A percentile compares a stretch with the other conserved stretches of the same genome.
Evolutionary conservation across 2,113 vertebrate species (phyloP).

Genomic region (Psephotus haematonotus): DNA sequence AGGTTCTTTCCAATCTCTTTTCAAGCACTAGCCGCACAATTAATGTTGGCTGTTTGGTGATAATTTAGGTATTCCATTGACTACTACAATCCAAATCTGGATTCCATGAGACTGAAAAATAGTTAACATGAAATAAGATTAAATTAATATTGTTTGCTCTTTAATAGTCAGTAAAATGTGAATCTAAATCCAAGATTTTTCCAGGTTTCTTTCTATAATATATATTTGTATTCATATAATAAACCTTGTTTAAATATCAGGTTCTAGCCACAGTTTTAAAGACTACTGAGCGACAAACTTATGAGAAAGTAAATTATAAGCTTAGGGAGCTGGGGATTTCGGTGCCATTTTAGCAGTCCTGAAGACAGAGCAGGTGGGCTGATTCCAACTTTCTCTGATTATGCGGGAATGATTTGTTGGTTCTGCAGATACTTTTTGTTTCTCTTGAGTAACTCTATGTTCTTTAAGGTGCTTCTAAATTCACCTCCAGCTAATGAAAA

Average conservation of each 20-base stretch:
- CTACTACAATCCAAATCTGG: background rate
- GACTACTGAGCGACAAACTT: background rate
- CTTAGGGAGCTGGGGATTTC: conserved; percentile 30
- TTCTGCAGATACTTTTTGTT: background rate
- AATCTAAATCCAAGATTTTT: background rate
- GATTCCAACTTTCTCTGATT: conserved; percentile 8
- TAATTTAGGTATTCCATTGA: background rate
- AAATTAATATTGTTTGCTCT: background rate
- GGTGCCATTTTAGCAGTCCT: background rate
- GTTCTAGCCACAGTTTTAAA: background rate
- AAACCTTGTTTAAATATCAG: conserved; percentile 44
- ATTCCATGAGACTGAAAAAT: background rate
- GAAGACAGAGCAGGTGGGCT: background rate
- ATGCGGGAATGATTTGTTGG: background rate
- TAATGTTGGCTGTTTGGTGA: background rate
- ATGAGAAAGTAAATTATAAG: conserved; percentile 24
- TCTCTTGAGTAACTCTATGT: background rate
- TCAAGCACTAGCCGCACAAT: background rate
- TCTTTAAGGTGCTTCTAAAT: background rate
- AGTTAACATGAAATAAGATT: background rate
- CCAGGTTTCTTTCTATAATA: background rate
- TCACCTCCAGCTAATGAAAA: background rate
- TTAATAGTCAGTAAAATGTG: background rate
- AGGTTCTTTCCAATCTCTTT: background rate
- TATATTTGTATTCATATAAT: background rate